A percentile compares a stretch with the other conserved stretches of the same genome.
These are phyloP conservation scores for Clarias batrachus DNA, from an alignment of 2,113 vertebrate species.

Conservation along the genomic window DNA sequence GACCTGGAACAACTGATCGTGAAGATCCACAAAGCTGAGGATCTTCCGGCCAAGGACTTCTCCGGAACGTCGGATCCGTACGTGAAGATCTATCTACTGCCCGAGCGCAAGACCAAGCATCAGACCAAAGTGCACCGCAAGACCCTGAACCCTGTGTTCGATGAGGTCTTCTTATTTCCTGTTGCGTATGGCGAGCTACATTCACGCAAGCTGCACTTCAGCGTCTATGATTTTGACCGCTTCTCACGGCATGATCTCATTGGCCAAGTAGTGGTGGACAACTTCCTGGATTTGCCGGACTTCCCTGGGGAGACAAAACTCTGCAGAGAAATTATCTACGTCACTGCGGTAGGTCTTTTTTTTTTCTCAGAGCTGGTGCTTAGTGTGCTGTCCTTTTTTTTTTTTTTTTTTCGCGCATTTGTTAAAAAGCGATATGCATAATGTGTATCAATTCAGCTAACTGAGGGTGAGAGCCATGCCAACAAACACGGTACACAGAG, in stretches of 20 bases:
- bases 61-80: slow-evolving; percentile 97
- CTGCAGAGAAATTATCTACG: slow-evolving; percentile 94
- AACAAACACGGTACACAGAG: background rate
- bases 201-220: slow-evolving; percentile 93
- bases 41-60: slow-evolving; percentile 96
- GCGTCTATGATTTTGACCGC: slow-evolving; percentile 97
- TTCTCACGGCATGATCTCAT: slow-evolving; percentile 97
- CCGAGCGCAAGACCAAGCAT: slow-evolving; percentile 96
- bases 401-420: background rate
- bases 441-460: background rate
- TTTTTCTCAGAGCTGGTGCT: background rate
- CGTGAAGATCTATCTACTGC: slow-evolving; percentile 97
- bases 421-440: background rate
- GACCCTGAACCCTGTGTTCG: slow-evolving; percentile 95
- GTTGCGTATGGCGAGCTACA: slow-evolving; percentile 89
- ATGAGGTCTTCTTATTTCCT: slow-evolving; percentile 96
- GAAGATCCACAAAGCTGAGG: slow-evolving; percentile 94
- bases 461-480: background rate
- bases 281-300: slow-evolving; percentile 95
- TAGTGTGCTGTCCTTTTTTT: background rate
- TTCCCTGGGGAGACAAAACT: slow-evolving; percentile 95
- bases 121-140: slow-evolving; percentile 99
- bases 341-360: slow-evolving; percentile 87
- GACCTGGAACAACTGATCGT: slow-evolving; percentile 97
- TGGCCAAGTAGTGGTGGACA: slow-evolving; percentile 95